phyloP scores from a whole-genome alignment of 2,797 vertebrate genomes.

The Parauchenoglanis punctatus region DNA sequence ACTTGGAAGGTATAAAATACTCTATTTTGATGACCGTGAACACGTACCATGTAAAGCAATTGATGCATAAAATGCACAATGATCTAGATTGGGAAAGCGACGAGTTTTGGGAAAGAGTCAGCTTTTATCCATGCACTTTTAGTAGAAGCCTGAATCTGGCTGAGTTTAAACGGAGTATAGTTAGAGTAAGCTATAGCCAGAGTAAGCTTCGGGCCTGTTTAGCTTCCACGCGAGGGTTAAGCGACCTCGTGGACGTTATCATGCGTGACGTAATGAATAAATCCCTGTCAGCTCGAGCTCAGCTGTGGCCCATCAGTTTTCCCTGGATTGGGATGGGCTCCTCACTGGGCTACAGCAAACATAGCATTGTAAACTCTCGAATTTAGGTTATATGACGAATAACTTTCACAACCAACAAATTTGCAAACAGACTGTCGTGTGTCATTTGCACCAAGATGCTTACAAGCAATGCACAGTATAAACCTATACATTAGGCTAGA shows the following conservation, averaged over 20 bases:
- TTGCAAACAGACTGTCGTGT: background rate
- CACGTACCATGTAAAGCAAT: background rate
- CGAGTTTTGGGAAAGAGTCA: background rate
- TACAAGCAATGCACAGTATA: background rate
- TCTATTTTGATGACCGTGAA: background rate
- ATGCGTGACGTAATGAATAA: slow-evolving; percentile 37
- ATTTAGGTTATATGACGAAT: background rate
- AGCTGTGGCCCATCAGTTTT: slow-evolving; percentile 33
- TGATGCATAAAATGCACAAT: background rate
- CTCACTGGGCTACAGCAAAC: background rate
- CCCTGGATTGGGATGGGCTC: slow-evolving; percentile 2
- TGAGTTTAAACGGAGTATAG: background rate
- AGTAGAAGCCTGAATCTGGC: background rate
- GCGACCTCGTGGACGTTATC: slow-evolving; percentile 24
- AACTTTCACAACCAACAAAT: background rate
- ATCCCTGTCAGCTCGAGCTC: slow-evolving; percentile 26
- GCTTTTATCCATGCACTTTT: background rate
- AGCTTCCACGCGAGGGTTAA: slow-evolving; percentile 1
- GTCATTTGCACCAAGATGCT: background rate
- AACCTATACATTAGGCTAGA: background rate
- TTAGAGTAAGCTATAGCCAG: background rate
- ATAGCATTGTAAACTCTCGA: background rate
- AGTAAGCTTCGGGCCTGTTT: background rate
- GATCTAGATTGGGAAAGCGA: background rate
- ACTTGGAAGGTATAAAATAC: background rate